Evolutionary conservation across 1,140 invertebrate genomes (phyloP), one percentile per base, ranked within the genome.

Genomic region (Leptoteleia sp.): DNA sequence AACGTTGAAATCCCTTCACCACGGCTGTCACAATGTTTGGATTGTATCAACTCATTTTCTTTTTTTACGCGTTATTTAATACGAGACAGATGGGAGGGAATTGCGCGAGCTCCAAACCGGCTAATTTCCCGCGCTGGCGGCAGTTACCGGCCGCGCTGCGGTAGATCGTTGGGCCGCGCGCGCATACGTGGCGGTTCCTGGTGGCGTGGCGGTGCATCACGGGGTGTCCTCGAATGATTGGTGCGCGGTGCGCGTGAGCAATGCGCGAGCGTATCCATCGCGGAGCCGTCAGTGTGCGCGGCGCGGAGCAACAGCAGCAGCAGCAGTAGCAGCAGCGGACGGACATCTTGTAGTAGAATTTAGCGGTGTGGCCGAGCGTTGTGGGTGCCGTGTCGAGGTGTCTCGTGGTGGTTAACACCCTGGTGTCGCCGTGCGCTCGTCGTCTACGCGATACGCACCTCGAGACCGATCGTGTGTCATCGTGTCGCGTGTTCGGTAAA

Each of bases 311-410:
- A 59, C 68, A 73, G 62, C 55, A 68, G 54, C 54, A 68, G 54
- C 68, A 72, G 68, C 47, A 70, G 61, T 55, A 79, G 76, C 70
- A 79, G 62, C 57, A 70, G 70, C 57, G 55, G 42, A 68, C 72
- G 62, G 72, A 79, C 67, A 78, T 78, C 76, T 79, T 79, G 68
- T 78, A 71, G 76, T 67, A 68, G 68, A 73, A 67, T 79, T 79
- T 72, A 79, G 77, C 77, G 64, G 77, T 70, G 77, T 79, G 77
- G 64, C 64, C 70, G 70, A 75, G 50, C 59, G 65, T 65, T 50
- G 77, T 57, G 70, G 57, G 73, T 70, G 73, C 38, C 57, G 77
- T 79, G 70, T 16, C 77, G 70, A 73, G 70, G 70, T 70, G 70
- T 68, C 64, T 79, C 57, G 57, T 45, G 64, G 62, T 73, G 70